A percentile compares a stretch with the other conserved stretches of the same genome.
Evolutionary conservation across 2,888 invertebrate species (phyloP).

Genomic region (Papilio demoleus): DNA sequence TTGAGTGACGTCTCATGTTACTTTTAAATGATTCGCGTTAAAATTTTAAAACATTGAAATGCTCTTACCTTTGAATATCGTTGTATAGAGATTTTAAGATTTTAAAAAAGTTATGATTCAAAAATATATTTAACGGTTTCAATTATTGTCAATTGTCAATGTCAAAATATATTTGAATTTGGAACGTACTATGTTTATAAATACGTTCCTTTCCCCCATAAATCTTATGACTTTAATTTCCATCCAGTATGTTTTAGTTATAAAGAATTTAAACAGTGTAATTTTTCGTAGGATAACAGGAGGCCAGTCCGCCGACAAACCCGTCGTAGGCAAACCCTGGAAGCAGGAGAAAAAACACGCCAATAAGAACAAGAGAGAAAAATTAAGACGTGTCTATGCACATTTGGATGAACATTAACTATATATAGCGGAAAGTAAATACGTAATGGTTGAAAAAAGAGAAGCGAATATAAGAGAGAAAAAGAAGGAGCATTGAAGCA

Average conservation of each 20-base stretch:
- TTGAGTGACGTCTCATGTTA: not conserved
- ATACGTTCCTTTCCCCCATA: not conserved
- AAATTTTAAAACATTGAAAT: not conserved
- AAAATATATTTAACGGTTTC: too few relatives aligned
- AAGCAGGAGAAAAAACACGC: conserved; percentile 92
- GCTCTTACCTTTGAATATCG: not conserved
- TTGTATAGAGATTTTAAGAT: too few relatives aligned
- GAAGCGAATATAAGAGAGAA: too few relatives aligned
- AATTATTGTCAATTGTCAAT: too few relatives aligned
- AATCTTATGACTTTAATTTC: too few relatives aligned
- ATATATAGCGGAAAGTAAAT: not conserved
- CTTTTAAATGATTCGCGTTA: not conserved
- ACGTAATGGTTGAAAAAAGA: too few relatives aligned
- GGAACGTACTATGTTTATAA: too few relatives aligned
- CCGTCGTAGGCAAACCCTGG: conserved; percentile 85
- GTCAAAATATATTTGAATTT: too few relatives aligned
- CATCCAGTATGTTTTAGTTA: not conserved
- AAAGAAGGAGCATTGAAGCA: too few relatives aligned
- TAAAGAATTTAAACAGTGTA: not conserved
- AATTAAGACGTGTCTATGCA: conserved; percentile 92
- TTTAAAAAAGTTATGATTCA: too few relatives aligned
- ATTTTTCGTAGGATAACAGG: conserved; percentile 58
- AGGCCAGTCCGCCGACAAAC: conserved; percentile 52
- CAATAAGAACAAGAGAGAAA: conserved; percentile 96
- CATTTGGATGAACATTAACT: conserved; percentile 91